A percentile compares a stretch with the other conserved stretches of the same genome.
Conservation (phyloP, 2,113 vertebrate species). For the Cyprinus carpio region DNA sequence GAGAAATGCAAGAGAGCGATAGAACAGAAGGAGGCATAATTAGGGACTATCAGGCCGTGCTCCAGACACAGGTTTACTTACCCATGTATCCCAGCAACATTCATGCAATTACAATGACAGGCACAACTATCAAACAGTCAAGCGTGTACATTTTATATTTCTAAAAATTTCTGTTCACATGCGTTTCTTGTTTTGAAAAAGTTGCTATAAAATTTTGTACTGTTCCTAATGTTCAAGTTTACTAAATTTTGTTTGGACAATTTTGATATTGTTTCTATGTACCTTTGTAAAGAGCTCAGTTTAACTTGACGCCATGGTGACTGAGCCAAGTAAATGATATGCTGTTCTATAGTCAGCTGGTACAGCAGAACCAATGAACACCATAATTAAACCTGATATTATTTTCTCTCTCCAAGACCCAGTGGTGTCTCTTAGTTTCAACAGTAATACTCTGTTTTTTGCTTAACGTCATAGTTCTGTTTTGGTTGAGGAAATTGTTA, state of each 20-base stretch:
- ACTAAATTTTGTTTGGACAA: background rate
- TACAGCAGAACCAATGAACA: background rate
- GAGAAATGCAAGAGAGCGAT: background rate
- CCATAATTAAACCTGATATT: background rate
- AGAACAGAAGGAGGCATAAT: background rate
- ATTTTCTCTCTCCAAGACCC: background rate
- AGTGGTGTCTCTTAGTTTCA: background rate
- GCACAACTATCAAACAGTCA: conserved; percentile 60
- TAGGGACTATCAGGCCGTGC: conserved; percentile 66
- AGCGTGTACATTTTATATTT: conserved; percentile 47
- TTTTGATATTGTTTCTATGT: background rate
- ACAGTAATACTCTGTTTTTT: background rate
- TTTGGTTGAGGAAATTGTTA: background rate
- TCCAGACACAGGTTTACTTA: conserved; percentile 65
- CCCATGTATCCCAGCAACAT: conserved; percentile 67
- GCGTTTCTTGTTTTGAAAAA: background rate
- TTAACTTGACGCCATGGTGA: background rate
- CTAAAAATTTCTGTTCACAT: background rate
- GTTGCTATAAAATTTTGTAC: background rate
- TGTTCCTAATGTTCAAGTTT: background rate
- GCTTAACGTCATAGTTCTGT: background rate
- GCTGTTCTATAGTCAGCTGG: background rate
- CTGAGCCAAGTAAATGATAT: background rate
- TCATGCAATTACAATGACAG: conserved; percentile 77
- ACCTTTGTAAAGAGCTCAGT: background rate